Evolutionary conservation across 2,888 invertebrate species (phyloP).

Genomic region (Brachyptera risi): DNA sequence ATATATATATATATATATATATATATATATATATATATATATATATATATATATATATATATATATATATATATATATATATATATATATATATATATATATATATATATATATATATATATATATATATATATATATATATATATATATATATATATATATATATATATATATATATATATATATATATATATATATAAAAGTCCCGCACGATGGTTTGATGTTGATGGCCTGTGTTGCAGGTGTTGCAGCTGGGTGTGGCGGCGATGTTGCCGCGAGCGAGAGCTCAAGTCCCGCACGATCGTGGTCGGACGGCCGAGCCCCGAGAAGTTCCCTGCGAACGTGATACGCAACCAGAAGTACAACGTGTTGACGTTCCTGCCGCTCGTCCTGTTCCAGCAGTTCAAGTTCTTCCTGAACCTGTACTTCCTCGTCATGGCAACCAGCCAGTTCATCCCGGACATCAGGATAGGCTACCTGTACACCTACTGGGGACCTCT

Average conservation of each 20-base stretch:
- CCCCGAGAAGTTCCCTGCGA: constrained; percentile 84
- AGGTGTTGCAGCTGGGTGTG: constrained; percentile 77
- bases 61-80: no score
- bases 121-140: no score
- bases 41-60: no score
- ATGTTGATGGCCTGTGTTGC: no score
- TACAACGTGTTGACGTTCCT: constrained; percentile 90
- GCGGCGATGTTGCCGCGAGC: constrained; percentile 62
- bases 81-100: no score
- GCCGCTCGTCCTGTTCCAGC: constrained; percentile 59
- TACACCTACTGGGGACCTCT: constrained; percentile 99
- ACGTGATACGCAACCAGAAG: constrained; percentile 97
- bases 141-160: no score
- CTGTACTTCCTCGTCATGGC: constrained; percentile 98
- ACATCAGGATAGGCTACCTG: constrained; percentile 92
- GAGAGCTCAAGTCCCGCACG: constrained; percentile 70
- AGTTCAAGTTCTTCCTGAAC: constrained; percentile 98
- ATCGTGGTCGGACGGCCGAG: constrained; percentile 72
- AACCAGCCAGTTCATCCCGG: constrained; percentile 94
- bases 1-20: no score
- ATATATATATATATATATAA: no score
- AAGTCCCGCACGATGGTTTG: no score
- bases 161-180: no score
- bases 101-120: no score
- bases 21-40: no score